Base-by-base conservation (phyloP, 2,113 vertebrate genomes). In the Symphodus melops region DNA sequence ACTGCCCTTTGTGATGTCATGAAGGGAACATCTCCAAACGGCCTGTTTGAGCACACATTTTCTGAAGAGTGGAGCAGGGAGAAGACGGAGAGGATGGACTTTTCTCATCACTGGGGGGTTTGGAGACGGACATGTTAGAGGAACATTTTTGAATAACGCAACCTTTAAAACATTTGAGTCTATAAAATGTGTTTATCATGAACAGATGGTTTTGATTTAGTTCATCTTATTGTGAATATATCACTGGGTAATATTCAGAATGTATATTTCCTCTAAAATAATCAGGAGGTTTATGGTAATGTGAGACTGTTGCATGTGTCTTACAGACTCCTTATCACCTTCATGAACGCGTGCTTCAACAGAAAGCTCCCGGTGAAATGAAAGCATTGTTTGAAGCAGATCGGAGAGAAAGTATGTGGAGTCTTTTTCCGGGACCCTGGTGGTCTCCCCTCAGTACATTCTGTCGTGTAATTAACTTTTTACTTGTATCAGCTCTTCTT, bases 401-500 rank as follows among this genome's bases (percentile, higher is more conserved):
- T 25, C 1, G 23, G 37, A 25, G 59, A 62, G 8, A 28, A 28
- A 44, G 9, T 44, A 44, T 44, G 42, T 44, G 14, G 42, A 14
- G 42, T 14, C 16, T 44, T 58, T 37, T 36, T 14, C 14, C 42
- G 39, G 21, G 58, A 39, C 46, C 28, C 19, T 19, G 4, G 21
- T 13, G 33, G n/a, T 39, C 8, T 28, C 48, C 59, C 28, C 44
- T 56, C 52, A 21, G 49, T 41, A 63, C 59, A 64, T 44, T 56
- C 61, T 77, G 56, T 66, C 10, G 67, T 44, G 20, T 72, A 61
- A 73, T 57, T 57, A 11, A 57, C 57, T 52, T 73, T 72, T 68
- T 48, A 39, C 69, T 56, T 16, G 69, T 56, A 56, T 74, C 65
- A 69, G 52, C 37, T 74, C 61, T 41, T 72, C 39, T 39, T 42